Conservation (phyloP, 2,113 vertebrate genomes). For the Sus scrofa region DNA sequence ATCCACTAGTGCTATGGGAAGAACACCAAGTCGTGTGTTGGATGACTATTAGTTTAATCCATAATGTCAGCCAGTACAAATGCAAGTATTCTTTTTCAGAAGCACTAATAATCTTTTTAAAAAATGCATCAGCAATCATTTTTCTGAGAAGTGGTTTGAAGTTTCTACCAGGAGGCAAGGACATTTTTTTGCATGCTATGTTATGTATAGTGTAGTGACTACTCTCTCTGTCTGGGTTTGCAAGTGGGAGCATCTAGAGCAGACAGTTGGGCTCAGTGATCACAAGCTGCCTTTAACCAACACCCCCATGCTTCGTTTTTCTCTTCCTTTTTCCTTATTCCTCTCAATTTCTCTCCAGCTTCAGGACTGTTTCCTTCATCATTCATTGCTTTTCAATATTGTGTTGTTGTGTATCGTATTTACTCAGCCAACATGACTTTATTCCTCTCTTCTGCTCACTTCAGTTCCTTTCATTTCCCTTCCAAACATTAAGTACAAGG, state of each 20-base stretch:
- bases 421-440: not conserved
- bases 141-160: not conserved
- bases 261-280: not conserved
- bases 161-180: not conserved
- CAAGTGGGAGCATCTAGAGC: not conserved
- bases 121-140: not conserved
- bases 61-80: not conserved
- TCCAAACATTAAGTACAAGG: not conserved
- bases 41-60: not conserved
- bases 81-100: not conserved
- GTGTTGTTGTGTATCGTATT: too few relatives aligned
- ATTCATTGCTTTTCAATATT: not conserved
- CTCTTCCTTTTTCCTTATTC: not conserved
- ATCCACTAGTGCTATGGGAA: not conserved
- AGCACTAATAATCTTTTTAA: not conserved
- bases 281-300: not conserved
- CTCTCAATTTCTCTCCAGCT: not conserved
- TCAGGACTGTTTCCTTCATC: not conserved
- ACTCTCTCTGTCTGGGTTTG: not conserved
- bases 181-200: not conserved
- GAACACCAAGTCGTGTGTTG: not conserved
- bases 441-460: not conserved
- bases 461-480: not conserved
- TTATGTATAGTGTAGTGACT: not conserved
- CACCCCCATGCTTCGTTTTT: not conserved